Base-by-base conservation (phyloP, 2,113 vertebrate genomes). In the Amia ocellicauda region DNA sequence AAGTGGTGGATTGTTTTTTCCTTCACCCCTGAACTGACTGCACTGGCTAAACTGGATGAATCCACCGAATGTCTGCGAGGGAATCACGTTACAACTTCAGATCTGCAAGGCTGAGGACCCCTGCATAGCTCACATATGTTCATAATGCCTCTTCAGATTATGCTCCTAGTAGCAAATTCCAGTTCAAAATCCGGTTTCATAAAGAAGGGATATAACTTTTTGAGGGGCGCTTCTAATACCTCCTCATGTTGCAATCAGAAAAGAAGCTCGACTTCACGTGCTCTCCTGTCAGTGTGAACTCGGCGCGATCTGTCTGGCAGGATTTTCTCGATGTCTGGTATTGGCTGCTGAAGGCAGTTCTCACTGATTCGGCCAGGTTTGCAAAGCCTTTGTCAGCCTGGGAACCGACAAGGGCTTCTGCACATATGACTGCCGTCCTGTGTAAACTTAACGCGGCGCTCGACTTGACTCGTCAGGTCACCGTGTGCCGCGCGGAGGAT, bases 281-380 rank as follows among this genome's bases (percentile, higher is more conserved):
- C 16, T 54, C 22, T 54, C 24, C 10, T 13, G 24, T 23, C 22
- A 8, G 51, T 54, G 51, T 9, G 51, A 54, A 54, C 51, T 24
- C 22, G 51, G 22, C 2, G 22, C 51, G 11, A 13, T 19, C 20
- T 24, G 20, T 27, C 51, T 54, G 5, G 22, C 51, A 47, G 45
- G 3, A 54, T 54, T 54, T 22, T 54, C 20, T 54, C 51, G 24
- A 54, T 23, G 20, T 24, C 20, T 54, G 51, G 9, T 10, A 23
- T 10, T 9, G 22, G 3, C 22, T 54, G 51, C 51, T 54, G 22
- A 3, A 22, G 8, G 51, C 51, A 54, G 20, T 54, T 54, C 51
- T 54, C 51, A 54, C 20, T 54, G 51, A 54, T 54, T 16, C 24
- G 10, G 51, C 51, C 22, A 54, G 51, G 22, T n/a, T 54, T 54